phyloP scores from a whole-genome alignment of 2,888 invertebrate genomes.

The Schrankia costaestrigalis region DNA sequence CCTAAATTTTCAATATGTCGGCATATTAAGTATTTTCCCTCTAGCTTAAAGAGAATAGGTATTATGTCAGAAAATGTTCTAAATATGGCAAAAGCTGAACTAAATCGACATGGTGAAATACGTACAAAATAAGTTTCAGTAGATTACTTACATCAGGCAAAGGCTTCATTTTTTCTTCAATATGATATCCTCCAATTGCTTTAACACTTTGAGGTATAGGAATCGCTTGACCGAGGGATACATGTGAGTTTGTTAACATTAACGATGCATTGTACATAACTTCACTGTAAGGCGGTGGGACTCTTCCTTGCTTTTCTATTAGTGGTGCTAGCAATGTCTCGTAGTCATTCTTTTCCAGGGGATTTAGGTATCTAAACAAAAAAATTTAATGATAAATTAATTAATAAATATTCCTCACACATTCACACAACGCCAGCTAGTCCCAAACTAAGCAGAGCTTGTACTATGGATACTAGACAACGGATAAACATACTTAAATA shows the following conservation, averaged over 20 bases:
- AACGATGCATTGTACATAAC: conserved; percentile 33
- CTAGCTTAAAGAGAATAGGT: too few species aligned
- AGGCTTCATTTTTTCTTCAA: conserved; percentile 13
- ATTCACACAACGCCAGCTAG: not conserved
- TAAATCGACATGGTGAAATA: too few species aligned
- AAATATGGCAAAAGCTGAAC: too few species aligned
- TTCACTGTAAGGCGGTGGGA: conserved; percentile 23
- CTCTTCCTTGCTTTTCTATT: conserved; percentile 15
- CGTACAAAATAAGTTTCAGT: too few species aligned
- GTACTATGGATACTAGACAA: too few species aligned
- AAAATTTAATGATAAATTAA: not conserved
- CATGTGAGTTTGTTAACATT: conserved; percentile 26
- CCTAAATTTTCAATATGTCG: too few species aligned
- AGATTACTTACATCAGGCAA: conserved; percentile 33
- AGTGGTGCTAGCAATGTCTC: conserved; percentile 1
- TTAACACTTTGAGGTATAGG: conserved; percentile 23
- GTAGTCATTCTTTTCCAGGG: conserved; percentile 7
- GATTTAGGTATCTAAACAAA: conserved; percentile 1
- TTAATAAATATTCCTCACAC: not conserved
- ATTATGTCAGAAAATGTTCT: too few species aligned
- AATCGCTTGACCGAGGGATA: conserved; percentile 14
- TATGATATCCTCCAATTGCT: conserved; percentile 21
- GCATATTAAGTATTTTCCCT: too few species aligned
- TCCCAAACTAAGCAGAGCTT: not conserved
- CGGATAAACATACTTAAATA: too few species aligned